phyloP scores from a whole-genome alignment of 2,113 vertebrate genomes.

The Oreotrochilus melanogaster region DNA sequence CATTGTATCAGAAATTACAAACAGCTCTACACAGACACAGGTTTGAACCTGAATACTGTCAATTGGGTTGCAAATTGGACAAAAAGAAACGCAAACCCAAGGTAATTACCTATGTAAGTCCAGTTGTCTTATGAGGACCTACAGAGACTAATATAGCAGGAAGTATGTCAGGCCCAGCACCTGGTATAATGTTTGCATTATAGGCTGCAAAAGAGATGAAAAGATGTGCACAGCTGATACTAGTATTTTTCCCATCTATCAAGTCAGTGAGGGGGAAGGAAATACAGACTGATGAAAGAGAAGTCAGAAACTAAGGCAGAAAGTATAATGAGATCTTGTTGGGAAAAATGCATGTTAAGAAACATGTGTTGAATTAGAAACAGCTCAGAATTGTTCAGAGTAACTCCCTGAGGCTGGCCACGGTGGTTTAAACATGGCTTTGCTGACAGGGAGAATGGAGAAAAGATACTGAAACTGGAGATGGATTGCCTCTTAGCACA shows the following conservation, averaged over 20 bases:
- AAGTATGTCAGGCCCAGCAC: background rate
- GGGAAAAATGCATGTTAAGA: background rate
- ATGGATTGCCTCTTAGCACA: accelerated
- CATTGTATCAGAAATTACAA: background rate
- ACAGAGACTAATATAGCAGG: background rate
- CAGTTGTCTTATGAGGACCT: background rate
- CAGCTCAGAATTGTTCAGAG: background rate
- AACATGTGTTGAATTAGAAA: background rate
- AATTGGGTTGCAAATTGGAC: background rate
- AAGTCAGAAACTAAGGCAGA: background rate
- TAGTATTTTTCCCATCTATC: background rate
- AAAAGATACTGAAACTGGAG: background rate
- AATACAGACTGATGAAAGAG: background rate
- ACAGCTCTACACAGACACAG: background rate
- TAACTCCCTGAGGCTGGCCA: background rate
- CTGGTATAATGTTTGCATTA: background rate
- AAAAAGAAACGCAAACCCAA: background rate
- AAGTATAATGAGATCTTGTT: background rate
- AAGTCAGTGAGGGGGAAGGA: background rate
- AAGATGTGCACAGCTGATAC: background rate
- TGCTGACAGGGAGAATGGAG: background rate
- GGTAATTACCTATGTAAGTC: background rate
- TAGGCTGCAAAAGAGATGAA: background rate
- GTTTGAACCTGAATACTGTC: background rate
- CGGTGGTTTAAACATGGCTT: background rate